Conservation (phyloP, 2,113 vertebrate species). For the Chloebia gouldiae region DNA sequence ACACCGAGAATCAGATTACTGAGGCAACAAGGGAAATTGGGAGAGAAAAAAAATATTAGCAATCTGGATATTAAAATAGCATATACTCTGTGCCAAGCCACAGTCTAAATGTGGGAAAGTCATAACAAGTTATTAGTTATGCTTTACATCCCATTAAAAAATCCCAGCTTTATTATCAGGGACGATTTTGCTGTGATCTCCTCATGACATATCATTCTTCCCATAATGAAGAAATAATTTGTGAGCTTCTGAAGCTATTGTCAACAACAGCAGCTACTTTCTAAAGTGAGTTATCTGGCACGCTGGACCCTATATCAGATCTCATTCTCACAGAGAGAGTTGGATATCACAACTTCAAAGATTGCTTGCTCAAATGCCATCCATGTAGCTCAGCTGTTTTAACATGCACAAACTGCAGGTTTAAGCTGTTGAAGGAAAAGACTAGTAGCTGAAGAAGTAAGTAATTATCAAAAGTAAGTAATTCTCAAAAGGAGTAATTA, state of each 20-base stretch:
- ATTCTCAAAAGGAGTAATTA: not conserved
- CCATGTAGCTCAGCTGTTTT: not conserved
- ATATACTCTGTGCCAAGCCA: not conserved
- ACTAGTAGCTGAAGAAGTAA: not conserved
- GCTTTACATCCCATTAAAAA: not conserved
- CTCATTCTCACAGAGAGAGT: not conserved
- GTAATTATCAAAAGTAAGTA: not conserved
- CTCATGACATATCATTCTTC: not conserved
- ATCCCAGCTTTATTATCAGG: not conserved
- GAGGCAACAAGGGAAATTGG: not conserved
- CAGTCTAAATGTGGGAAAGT: not conserved
- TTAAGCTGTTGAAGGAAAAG: not conserved
- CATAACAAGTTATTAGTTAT: not conserved
- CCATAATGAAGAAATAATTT: not conserved
- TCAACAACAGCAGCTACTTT: not conserved
- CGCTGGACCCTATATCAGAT: not conserved
- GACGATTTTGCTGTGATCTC: not conserved
- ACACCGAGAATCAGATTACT: not conserved
- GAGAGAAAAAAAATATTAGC: not conserved
- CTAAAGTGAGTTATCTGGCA: not conserved
- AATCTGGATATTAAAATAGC: not conserved
- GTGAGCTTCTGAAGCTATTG: not conserved
- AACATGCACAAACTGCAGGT: not conserved
- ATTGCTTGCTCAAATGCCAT: not conserved
- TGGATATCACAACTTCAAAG: not conserved